These are phyloP conservation scores for Macrotus californicus DNA, from an alignment of 2,113 vertebrate species.

Conservation along the genomic window DNA sequence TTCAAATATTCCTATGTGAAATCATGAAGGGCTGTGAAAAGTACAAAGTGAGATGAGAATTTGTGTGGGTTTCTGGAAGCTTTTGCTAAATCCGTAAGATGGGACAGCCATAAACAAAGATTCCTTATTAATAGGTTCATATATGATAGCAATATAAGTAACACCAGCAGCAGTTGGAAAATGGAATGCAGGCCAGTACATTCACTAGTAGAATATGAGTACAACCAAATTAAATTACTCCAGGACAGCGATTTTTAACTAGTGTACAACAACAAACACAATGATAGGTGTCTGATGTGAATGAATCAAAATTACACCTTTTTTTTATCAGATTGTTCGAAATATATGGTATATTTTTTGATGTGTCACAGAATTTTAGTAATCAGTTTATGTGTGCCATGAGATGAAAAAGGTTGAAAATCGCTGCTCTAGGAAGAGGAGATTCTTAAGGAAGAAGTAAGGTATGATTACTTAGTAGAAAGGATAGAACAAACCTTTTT, in stretches of 20 bases:
- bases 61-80: neutral
- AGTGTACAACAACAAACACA: neutral
- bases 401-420: no score
- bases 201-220: constrained; percentile 28
- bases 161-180: constrained; percentile 28
- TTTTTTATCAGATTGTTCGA: neutral
- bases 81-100: constrained; percentile 9
- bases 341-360: neutral
- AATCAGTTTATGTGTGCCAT: neutral
- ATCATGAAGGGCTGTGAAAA: constrained; percentile 18
- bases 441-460: constrained; percentile 11
- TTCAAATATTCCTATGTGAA: neutral
- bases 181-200: neutral
- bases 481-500: constrained; percentile 15
- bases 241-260: no score
- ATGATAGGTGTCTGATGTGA: neutral
- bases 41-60: constrained; percentile 25
- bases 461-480: constrained; percentile 9
- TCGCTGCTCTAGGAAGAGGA: neutral
- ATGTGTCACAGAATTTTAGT: neutral
- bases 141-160: neutral
- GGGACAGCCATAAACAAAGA: constrained; percentile 32
- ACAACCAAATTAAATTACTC: constrained; percentile 35
- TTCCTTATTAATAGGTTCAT: neutral
- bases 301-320: neutral